A percentile compares a stretch with the other conserved stretches of the same genome.
phyloP scores from a whole-genome alignment of 1,140 invertebrate species.

The Musca vetustissima region DNA sequence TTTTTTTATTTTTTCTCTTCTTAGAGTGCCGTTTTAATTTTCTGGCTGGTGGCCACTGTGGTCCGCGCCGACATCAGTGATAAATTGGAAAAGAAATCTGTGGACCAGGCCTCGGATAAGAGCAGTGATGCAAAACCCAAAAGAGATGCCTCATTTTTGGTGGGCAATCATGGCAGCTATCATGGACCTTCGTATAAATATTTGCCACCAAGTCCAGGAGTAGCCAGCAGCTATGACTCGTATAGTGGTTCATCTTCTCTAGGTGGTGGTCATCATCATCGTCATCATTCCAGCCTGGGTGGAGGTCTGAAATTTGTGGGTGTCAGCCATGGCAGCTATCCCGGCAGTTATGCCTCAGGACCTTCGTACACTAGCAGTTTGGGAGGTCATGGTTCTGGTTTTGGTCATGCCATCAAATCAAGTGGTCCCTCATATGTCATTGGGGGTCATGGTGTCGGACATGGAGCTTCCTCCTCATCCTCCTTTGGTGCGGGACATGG shows the following conservation, averaged over 20 bases:
- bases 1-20: background rate
- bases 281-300: background rate
- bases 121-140: conserved; percentile 20
- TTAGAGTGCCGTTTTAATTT: background rate
- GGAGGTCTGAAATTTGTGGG: background rate
- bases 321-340: background rate
- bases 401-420: background rate
- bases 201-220: conserved; percentile 11
- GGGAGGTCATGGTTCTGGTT: background rate
- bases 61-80: background rate
- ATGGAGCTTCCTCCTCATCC: background rate
- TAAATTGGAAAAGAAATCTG: background rate
- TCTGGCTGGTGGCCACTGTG: background rate
- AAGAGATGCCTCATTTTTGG: conserved; percentile 20
- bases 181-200: conserved; percentile 28
- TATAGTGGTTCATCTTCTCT: background rate
- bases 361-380: background rate
- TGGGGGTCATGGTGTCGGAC: background rate
- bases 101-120: background rate
- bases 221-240: background rate
- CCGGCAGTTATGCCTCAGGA: background rate
- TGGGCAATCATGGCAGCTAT: background rate
- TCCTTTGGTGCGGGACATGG: background rate
- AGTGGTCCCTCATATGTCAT: background rate
- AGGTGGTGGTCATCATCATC: background rate